These are phyloP conservation scores for Ranitomeya imitator DNA, from an alignment of 2,113 vertebrate species.

Conservation along the genomic window DNA sequence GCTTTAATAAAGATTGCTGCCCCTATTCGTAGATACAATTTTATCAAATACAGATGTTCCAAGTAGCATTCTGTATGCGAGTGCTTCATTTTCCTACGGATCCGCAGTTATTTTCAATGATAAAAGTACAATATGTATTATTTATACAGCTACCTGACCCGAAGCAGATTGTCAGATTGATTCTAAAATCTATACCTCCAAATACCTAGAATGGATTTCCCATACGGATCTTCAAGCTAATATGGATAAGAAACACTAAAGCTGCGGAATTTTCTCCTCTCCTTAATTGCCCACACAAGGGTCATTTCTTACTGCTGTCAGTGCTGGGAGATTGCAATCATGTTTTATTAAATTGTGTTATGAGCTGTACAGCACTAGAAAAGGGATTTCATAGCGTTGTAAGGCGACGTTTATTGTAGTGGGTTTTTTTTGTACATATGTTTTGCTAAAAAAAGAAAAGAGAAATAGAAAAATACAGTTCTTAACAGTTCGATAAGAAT, in stretches of 20 bases:
- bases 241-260: conserved; percentile 16
- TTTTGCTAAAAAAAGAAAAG: too few species aligned
- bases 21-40: not conserved
- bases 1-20: not conserved
- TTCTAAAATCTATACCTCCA: conserved; percentile 20
- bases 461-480: not conserved
- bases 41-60: not conserved
- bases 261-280: not conserved
- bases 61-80: not conserved
- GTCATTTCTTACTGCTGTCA: not conserved
- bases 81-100: not conserved
- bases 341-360: not conserved
- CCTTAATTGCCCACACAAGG: not conserved
- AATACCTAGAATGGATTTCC: conserved; percentile 7
- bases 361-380: not conserved
- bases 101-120: not conserved
- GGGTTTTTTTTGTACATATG: not conserved
- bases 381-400: not conserved
- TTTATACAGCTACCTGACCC: conserved; percentile 7
- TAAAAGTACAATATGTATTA: conserved; percentile 34
- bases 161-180: conserved; percentile 18
- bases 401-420: not conserved
- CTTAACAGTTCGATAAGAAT: not conserved
- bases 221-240: not conserved
- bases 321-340: not conserved